Base-by-base conservation (phyloP, 2,113 vertebrate genomes). In the Protobothrops flavoviridis region DNA sequence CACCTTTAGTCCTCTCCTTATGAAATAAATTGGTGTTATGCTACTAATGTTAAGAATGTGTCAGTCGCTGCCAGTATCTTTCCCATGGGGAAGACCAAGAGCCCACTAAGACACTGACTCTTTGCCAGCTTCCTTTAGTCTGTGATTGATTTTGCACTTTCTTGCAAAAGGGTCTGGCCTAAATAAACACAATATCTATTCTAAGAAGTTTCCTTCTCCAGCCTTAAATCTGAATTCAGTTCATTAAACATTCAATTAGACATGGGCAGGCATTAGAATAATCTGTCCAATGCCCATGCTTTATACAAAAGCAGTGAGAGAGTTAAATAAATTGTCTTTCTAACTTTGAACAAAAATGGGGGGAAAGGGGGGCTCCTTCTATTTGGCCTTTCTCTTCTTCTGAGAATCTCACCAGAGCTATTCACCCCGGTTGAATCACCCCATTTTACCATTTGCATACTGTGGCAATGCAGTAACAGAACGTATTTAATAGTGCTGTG, bases 141-240 rank as follows among this genome's bases (percentile, higher is more conserved):
- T 95, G 94, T 96, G 95, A 95, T 94, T 95, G 95, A 95, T 96
- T 95, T 93, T 90, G 85, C 29, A 0, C 92, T 95, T 94, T 61
- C 0, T 0, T 94, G 93, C 94, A 96, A 97, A 94, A 29, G 90
- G 56, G 53, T 90, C 91, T 96, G 96, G 94, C 95, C 96, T 96
- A 96, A 96, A 96, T 95, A 96, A 97, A 96, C 93, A 97, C 94
- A 88, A 93, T 95, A 93, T 96, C 97, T 95, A 88, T 94, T 95
- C 95, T 96, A 90, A 87, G 89, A 94, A 91, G 91, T 94, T 94
- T 93, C 93, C 57, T 92, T 23, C 91, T 96, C 95, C 93, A 87
- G 85, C 33, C 39, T 95, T 96, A 89, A 26, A 93, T 96, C 87
- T 94, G 94, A 95, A 96, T 95, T 94, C 96, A 93, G 90, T 87